These are phyloP conservation scores for Cromileptes altivelis DNA, from an alignment of 2,113 vertebrate genomes.

Conservation along the genomic window DNA sequence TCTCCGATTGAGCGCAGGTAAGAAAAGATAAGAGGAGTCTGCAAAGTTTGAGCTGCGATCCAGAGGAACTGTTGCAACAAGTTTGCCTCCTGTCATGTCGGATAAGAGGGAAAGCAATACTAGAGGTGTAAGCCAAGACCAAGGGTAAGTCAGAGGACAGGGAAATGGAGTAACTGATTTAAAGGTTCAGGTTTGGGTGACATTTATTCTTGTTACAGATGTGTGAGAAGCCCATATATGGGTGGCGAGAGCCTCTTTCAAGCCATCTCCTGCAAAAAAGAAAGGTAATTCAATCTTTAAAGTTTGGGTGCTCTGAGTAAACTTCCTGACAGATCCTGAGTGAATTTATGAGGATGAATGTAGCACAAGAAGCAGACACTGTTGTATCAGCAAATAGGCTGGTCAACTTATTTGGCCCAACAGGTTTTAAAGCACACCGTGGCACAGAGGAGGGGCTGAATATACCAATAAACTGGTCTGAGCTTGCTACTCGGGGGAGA, in stretches of 20 bases:
- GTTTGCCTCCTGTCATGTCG: slow-evolving; percentile 37
- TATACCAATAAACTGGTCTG: slow-evolving; percentile 54
- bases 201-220: slow-evolving; percentile 61
- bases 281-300: slow-evolving; percentile 36
- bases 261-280: slow-evolving; percentile 11
- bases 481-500: slow-evolving; percentile 35
- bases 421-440: slow-evolving; percentile 54
- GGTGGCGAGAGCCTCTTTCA: slow-evolving; percentile 27
- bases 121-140: slow-evolving; percentile 46
- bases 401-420: slow-evolving; percentile 57
- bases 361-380: slow-evolving; percentile 32
- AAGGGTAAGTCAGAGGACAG: slow-evolving; percentile 47
- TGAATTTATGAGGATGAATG: slow-evolving; percentile 64
- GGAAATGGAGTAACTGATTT: slow-evolving; percentile 46
- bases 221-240: slow-evolving; percentile 2
- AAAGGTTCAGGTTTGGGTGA: slow-evolving; percentile 45
- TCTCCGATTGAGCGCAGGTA: slow-evolving; percentile 25
- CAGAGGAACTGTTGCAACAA: slow-evolving; percentile 54
- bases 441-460: slow-evolving; percentile 38
- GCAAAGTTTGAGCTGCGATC: slow-evolving; percentile 23
- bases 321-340: slow-evolving; percentile 42
- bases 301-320: slow-evolving; percentile 53
- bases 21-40: slow-evolving; percentile 7
- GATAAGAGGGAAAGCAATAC: slow-evolving; percentile 20
- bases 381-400: slow-evolving; percentile 61